These are phyloP conservation scores for Balanococcus diminutus DNA, from an alignment of 2,888 invertebrate species.

Conservation along the genomic window DNA sequence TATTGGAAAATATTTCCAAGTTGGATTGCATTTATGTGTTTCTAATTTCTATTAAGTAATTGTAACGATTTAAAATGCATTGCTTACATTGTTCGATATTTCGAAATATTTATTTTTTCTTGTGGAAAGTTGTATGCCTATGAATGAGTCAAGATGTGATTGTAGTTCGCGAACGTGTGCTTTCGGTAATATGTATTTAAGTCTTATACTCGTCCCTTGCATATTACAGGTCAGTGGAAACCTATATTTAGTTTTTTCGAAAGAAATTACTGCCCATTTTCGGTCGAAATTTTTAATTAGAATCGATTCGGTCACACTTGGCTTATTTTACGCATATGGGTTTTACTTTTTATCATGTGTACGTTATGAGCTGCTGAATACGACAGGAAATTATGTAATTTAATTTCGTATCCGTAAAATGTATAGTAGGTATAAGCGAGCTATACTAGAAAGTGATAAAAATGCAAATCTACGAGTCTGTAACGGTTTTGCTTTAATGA, in stretches of 20 bases:
- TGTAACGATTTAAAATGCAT: neutral
- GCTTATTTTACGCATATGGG: neutral
- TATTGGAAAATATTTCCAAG: neutral
- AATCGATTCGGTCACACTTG: conserved; percentile 4
- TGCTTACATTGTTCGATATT: neutral
- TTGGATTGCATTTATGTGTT: neutral
- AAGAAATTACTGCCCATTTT: neutral
- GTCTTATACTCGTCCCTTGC: neutral
- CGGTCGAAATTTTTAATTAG: neutral
- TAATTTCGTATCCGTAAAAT: neutral
- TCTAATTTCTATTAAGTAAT: neutral
- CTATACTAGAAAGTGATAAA: conserved; percentile 31
- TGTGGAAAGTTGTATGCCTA: neutral
- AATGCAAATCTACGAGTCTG: neutral
- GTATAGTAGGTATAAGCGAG: neutral
- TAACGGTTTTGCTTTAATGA: conserved; percentile 38
- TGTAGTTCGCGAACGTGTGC: neutral
- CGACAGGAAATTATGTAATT: conserved; percentile 37
- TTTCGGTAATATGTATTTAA: neutral
- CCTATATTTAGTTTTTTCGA: neutral
- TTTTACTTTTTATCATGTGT: neutral
- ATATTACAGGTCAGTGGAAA: conserved; percentile 9
- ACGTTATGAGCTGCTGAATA: conserved; percentile 17
- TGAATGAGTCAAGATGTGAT: neutral
- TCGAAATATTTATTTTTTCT: neutral